Conservation (phyloP, 2,888 invertebrate species). For the Odontothrips loti region DNA sequence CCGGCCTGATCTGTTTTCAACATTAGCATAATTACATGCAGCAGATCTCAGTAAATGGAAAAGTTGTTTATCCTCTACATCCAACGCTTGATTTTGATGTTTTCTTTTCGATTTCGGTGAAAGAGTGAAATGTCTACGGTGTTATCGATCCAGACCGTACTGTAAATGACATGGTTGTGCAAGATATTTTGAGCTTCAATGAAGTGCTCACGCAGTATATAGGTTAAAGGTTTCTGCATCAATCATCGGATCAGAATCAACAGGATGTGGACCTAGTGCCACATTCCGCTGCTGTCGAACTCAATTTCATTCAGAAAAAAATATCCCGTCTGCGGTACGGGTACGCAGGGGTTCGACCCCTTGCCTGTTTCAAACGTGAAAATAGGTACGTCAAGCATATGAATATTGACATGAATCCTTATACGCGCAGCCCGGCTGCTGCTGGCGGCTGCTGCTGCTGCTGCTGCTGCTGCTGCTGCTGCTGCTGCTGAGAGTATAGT, state of each 20-base stretch:
- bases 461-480: too few relatives aligned
- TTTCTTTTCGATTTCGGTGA: neutral
- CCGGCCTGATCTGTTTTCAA: too few relatives aligned
- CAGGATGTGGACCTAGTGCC: slow-evolving; percentile 13
- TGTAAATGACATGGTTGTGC: neutral
- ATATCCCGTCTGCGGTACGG: neutral
- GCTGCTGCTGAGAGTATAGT: neutral
- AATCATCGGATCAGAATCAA: slow-evolving; percentile 2
- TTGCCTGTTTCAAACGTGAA: neutral
- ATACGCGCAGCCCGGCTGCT: neutral
- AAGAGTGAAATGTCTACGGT: neutral
- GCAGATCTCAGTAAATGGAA: neutral
- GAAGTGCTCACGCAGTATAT: neutral
- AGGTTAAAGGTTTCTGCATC: slow-evolving; percentile 5
- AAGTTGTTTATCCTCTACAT: neutral
- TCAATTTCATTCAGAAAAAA: neutral
- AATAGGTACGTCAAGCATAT: neutral
- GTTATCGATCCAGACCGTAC: neutral
- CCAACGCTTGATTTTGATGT: neutral
- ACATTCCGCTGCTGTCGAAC: neutral
- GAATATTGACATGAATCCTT: neutral
- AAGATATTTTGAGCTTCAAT: neutral
- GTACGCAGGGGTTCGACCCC: neutral
- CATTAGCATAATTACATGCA: neutral
- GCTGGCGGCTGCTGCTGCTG: neutral